Base-by-base conservation (phyloP, 2,797 vertebrate genomes). In the Neomorphus geoffroyi region DNA sequence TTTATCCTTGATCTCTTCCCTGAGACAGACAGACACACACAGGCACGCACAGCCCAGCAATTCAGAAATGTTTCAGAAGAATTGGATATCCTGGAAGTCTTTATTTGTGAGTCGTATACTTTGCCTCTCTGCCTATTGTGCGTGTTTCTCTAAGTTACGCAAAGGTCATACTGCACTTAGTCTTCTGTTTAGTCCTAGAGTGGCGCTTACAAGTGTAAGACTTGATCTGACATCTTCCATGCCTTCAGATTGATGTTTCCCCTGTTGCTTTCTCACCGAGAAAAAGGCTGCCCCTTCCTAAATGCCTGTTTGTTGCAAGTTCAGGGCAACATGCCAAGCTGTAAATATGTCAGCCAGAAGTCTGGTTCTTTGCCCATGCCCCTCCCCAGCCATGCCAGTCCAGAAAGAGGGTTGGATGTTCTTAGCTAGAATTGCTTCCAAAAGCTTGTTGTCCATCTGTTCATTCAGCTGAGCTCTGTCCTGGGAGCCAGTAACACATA, bases 401-500 rank as follows among this genome's bases (percentile, higher is more conserved):
- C 60, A 85, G 58, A 84, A 66, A 18, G 51, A 84, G 69, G 11
- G 5, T 69, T 93, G 81, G 56, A 72, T 70, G 28, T 70, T 80
- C 43, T 56, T 85, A 64, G 60, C 50, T 77, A 56, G 79, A 82
- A 41, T 82, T 70, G 30, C 58, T 84, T 96, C 66, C 72, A 45
- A 73, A 72, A 81, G 22, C 58, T 84, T 88, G 23, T 61, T 74
- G 66, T 92, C 79, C 85, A 62, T 95, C 80, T 96, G 92, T 73
- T 92, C 0, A 0, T 81, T 27, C 18, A 85, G 74, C 64, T 7
- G 28, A 72, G 62, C 23, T 17, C 81, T 79, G 53, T 77, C 51
- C 41, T n/a, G 75, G 45, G 15, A 87, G 56, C 54, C 67, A 64
- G 4, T 23, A 58, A 35, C 30, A 33, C 54, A 19, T 26, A 43